Evolutionary conservation across 2,797 vertebrate species (phyloP).

Genomic region (Nothura maculosa): DNA sequence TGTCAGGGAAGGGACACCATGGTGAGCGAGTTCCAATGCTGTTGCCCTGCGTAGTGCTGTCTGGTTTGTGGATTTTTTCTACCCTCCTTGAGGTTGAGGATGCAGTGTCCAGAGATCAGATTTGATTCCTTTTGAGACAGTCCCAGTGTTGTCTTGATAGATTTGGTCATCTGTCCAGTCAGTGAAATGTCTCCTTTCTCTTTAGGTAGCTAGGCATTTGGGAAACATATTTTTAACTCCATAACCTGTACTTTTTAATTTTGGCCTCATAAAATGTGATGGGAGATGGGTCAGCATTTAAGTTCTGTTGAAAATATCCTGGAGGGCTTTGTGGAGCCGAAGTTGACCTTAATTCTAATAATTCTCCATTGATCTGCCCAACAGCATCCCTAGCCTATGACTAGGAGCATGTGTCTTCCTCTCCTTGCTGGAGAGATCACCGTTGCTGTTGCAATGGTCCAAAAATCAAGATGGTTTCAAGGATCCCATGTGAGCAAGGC

Average conservation of each 20-base stretch:
- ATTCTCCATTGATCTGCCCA: neutral
- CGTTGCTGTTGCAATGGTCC: accelerated
- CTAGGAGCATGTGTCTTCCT: neutral
- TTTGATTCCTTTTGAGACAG: neutral
- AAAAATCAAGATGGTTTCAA: accelerated
- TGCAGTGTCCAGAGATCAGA: neutral
- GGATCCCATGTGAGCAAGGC: accelerated
- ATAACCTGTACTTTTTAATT: neutral
- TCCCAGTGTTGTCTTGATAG: neutral
- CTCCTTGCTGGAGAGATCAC: neutral
- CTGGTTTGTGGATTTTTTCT: neutral
- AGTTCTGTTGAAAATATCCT: constrained; percentile 59
- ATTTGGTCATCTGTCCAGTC: constrained; percentile 6
- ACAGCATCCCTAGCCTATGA: neutral
- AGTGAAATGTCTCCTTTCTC: neutral
- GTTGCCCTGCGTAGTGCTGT: neutral
- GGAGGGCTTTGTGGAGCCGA: constrained; percentile 56
- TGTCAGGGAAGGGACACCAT: constrained; percentile 8
- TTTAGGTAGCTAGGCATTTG: constrained; percentile 36
- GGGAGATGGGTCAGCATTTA: constrained; percentile 51
- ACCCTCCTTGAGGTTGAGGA: neutral
- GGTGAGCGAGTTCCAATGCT: neutral
- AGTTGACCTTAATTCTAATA: constrained; percentile 54
- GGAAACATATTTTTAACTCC: neutral
- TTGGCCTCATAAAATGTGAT: constrained; percentile 60